These are phyloP conservation scores for Catostylus mosaicus DNA, from an alignment of 30 jellyfish, hydroid and myxozoan species.

Conservation along the genomic window DNA sequence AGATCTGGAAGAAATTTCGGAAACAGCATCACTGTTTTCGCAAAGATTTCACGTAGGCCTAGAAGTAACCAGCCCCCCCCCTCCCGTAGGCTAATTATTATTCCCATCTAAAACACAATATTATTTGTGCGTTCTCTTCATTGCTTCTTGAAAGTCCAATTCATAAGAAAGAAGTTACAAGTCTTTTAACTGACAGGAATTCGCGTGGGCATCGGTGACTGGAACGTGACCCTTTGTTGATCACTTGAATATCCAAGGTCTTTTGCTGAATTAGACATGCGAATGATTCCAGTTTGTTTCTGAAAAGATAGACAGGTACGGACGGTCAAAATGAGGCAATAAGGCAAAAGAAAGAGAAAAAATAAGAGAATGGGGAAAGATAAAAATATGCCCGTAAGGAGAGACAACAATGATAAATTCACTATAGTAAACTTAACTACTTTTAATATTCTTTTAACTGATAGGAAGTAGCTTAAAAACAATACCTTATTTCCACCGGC, in stretches of 20 bases:
- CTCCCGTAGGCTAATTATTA: too few species aligned
- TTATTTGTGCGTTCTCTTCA: background rate
- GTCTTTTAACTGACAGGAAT: constrained; percentile 16
- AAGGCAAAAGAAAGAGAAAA: background rate
- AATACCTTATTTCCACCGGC: constrained; percentile 63
- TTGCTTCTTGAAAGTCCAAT: background rate
- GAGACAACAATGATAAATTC: background rate
- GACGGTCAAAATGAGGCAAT: background rate
- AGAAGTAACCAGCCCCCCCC: too few species aligned
- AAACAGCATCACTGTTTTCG: background rate
- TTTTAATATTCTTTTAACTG: too few species aligned
- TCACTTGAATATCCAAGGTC: constrained; percentile 24
- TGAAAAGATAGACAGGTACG: background rate
- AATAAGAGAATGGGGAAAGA: background rate
- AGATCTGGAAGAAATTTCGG: background rate
- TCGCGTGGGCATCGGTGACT: constrained; percentile 65
- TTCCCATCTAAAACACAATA: too few species aligned
- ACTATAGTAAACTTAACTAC: too few species aligned
- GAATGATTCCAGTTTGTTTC: constrained; percentile 66
- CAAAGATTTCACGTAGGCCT: background rate
- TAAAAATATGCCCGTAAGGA: background rate
- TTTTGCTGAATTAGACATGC: constrained; percentile 42
- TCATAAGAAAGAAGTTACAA: background rate
- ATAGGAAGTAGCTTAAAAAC: background rate
- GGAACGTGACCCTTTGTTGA: constrained; percentile 57